phyloP scores from a whole-genome alignment of 92 coral and sea anemone species.

The Pocillopora grandis region DNA sequence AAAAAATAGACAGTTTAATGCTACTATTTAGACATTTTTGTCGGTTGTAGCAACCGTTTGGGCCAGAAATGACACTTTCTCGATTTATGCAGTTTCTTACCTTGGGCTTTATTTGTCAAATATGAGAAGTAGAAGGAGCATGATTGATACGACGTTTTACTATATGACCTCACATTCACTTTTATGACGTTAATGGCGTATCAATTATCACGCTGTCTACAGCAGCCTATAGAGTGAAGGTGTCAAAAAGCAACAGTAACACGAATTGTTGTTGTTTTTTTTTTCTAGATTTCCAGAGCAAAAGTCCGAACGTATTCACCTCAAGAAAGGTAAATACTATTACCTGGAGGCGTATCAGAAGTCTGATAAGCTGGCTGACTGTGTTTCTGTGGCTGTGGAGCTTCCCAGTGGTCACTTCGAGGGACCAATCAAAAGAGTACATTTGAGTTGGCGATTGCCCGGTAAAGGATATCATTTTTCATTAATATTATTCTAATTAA shows the following conservation, averaged over 20 bases:
- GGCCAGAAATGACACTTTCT: no score
- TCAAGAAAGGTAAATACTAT: constrained; percentile 87
- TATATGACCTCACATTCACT: no score
- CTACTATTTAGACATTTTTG: no score
- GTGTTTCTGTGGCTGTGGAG: constrained; percentile 95
- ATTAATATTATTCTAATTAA: neutral
- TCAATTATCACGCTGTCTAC: neutral
- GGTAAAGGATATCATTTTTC: constrained; percentile 50
- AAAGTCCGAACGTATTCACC: constrained; percentile 84
- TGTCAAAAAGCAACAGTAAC: neutral
- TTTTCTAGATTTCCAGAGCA: constrained; percentile 88
- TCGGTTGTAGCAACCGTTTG: no score
- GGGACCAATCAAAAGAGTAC: constrained; percentile 94
- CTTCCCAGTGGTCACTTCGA: constrained; percentile 99
- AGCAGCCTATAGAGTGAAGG: neutral
- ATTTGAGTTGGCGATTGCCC: constrained; percentile 94
- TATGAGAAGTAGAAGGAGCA: no score
- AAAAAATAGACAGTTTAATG: no score
- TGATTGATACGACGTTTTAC: no score
- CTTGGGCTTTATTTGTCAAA: no score
- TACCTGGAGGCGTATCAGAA: constrained; percentile 95
- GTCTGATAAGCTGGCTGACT: constrained; percentile 95
- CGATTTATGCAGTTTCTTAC: no score
- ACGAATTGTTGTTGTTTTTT: neutral
- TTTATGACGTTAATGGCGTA: no score